Evolutionary conservation across 2,113 vertebrate species (phyloP).

Genomic region (Corvus moneduloides): DNA sequence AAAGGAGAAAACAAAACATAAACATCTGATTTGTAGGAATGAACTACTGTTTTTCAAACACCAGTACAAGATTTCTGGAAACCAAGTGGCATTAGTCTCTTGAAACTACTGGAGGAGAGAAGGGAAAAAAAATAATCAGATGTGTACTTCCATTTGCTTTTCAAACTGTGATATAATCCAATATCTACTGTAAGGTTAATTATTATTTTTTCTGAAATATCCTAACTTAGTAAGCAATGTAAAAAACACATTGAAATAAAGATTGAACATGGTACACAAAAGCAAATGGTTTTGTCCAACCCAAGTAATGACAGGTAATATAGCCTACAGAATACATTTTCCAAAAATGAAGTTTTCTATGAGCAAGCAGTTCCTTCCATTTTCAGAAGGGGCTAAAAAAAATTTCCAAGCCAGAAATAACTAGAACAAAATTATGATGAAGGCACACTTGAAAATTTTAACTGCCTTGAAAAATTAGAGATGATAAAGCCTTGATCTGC

Average conservation of each 20-base stretch:
- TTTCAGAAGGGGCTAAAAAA: background rate
- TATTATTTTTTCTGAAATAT: background rate
- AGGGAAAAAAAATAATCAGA: background rate
- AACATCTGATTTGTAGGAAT: background rate
- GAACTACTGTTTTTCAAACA: background rate
- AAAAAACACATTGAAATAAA: background rate
- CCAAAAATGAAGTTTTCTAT: background rate
- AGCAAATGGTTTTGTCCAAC: background rate
- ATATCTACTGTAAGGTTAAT: background rate
- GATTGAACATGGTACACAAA: background rate
- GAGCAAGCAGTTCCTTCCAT: background rate
- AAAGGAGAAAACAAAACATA: background rate
- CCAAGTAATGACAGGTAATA: background rate
- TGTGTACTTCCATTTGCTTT: background rate
- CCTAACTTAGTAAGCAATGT: background rate
- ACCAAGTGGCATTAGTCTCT: background rate
- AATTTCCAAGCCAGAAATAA: background rate
- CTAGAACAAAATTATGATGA: background rate
- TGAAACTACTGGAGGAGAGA: background rate
- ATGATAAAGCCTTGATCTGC: background rate
- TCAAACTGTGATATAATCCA: background rate
- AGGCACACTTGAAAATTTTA: background rate
- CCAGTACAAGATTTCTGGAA: background rate
- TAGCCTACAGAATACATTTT: background rate
- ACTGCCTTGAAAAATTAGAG: background rate